Base-by-base conservation (phyloP, 2,888 invertebrate genomes). In the Balanococcus diminutus region DNA sequence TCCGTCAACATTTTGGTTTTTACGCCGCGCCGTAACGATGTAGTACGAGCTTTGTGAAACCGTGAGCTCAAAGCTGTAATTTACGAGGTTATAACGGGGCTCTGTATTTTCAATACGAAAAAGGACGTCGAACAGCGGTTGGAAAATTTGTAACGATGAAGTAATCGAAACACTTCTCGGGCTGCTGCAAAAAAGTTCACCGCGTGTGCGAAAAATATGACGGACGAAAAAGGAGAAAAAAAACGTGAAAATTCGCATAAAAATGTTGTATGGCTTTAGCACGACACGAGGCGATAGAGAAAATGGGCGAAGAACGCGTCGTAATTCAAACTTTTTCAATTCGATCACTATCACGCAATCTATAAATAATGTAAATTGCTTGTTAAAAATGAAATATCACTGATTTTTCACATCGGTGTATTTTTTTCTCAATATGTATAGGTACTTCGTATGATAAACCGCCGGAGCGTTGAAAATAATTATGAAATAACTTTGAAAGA, bases 301-400 rank as follows among this genome's bases (percentile, higher is more conserved):
- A 31, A 72, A 31, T 31, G 72, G 72, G 31, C 31, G 31, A 28
- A 72, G 16, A 16, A 72, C 16, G 31, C 11, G 22, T 72, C 72
- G 72, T 72, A 72, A 72, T 72, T 72, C 72, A 72, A 72, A 72
- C 72, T 72, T 72, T 72, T 72, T 72, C 72, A 31, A 31, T 72
- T 72, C 72, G 72, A 72, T 72, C 72, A 72, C 72, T 72, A 72
- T 72, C 72, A 72, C 28, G 28, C 72, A 14, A 72, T 72, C 72
- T 72, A 72, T 72, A 31, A 72, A 72, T 72, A 72, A 72, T 72
- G 28, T 72, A 72, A 72, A 72, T 72, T 72, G 72, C 72, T 72
- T 72, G 72, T 72, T 72, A 72, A 72, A 72, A 72, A 72, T 72
- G 31, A 72, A 31, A 72, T 72, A 72, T 72, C 22, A 31, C 31